phyloP scores from a whole-genome alignment of 2,888 invertebrate genomes.

The Pheosia gnoma region DNA sequence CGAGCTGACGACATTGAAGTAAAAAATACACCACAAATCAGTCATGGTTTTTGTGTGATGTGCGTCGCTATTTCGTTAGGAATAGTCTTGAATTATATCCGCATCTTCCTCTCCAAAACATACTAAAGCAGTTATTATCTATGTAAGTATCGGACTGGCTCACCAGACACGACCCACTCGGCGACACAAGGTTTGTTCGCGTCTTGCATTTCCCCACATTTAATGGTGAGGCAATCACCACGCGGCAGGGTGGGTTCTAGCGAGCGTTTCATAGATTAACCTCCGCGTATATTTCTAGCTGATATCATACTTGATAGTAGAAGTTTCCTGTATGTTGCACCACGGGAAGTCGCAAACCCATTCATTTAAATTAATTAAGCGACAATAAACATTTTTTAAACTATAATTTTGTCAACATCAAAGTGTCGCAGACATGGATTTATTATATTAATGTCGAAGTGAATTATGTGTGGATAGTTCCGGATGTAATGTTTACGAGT shows the following conservation, averaged over 20 bases:
- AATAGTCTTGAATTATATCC: slow-evolving; percentile 36
- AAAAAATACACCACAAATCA: slow-evolving; percentile 1
- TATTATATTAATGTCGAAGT: slow-evolving; percentile 7
- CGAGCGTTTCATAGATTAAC: slow-evolving; percentile 14
- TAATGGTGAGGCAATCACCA: background rate
- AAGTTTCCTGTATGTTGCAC: slow-evolving; percentile 19
- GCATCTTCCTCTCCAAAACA: slow-evolving; percentile 23
- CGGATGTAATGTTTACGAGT: slow-evolving; percentile 14
- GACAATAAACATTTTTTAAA: slow-evolving; percentile 21
- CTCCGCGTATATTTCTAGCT: slow-evolving; percentile 8
- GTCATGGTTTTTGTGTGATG: slow-evolving; percentile 25
- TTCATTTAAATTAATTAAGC: slow-evolving; percentile 28
- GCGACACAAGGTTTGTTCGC: background rate
- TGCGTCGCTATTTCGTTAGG: slow-evolving; percentile 30
- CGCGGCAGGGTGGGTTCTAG: slow-evolving; percentile 1
- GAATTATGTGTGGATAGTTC: slow-evolving; percentile 10
- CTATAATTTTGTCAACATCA: slow-evolving; percentile 21
- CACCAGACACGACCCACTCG: background rate
- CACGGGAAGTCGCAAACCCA: slow-evolving; percentile 25
- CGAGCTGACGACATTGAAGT: background rate
- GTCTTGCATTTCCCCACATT: background rate
- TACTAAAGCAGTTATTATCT: background rate
- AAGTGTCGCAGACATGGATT: slow-evolving; percentile 12
- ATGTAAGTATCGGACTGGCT: background rate
- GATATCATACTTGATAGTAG: slow-evolving; percentile 15